These are phyloP conservation scores for Butastur rufipennis DNA, from an alignment of 2,113 vertebrate species.

Conservation along the genomic window DNA sequence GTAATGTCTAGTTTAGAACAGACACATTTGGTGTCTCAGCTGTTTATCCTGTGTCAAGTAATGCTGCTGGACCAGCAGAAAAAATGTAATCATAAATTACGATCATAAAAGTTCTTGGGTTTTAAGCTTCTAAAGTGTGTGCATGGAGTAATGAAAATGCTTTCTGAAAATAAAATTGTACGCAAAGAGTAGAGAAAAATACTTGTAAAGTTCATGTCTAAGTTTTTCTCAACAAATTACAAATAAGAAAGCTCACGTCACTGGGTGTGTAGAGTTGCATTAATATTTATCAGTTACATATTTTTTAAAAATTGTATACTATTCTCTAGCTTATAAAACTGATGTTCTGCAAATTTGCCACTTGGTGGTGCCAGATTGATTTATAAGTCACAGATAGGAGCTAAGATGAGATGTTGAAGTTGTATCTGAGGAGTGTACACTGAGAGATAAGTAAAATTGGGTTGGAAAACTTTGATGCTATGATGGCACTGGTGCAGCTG, in stretches of 20 bases:
- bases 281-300: rapidly evolving
- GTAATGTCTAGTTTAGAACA: not conserved
- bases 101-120: not conserved
- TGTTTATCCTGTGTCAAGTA: not conserved
- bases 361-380: conserved; percentile 49
- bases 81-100: not conserved
- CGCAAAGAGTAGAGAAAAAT: not conserved
- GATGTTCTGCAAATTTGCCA: not conserved
- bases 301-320: not conserved
- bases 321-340: not conserved
- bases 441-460: not conserved
- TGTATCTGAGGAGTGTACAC: rapidly evolving
- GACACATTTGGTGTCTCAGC: not conserved
- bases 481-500: not conserved
- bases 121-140: not conserved
- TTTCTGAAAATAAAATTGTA: not conserved
- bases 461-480: not conserved
- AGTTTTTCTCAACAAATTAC: not conserved
- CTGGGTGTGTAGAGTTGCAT: not conserved
- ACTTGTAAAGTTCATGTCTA: not conserved
- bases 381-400: not conserved
- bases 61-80: not conserved
- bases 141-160: not conserved
- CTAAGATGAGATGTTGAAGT: not conserved
- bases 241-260: not conserved